phyloP scores from a whole-genome alignment of 2,888 invertebrate species.

The Sphecodes monilicornis region DNA sequence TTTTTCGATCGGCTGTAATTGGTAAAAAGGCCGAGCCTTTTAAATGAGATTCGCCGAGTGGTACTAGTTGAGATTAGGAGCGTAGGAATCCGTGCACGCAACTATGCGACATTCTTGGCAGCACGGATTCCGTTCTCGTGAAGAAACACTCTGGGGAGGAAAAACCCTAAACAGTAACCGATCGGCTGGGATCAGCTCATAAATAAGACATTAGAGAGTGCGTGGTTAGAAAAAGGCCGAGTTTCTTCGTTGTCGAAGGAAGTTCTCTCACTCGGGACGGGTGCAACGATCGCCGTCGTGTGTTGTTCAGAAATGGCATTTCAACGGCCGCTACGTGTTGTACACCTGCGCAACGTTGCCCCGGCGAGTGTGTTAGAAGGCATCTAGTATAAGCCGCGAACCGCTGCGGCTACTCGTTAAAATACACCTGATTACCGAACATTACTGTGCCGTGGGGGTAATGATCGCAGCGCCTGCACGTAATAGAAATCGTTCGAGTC shows the following conservation, averaged over 20 bases:
- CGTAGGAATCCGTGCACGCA: background rate
- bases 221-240: constrained; percentile 7
- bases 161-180: constrained; percentile 13
- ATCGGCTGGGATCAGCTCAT: constrained; percentile 1
- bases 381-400: constrained; percentile 55
- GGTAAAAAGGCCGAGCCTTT: background rate
- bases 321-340: constrained; percentile 38
- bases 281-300: constrained; percentile 62
- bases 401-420: constrained; percentile 67
- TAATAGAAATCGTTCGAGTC: constrained; percentile 66
- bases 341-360: constrained; percentile 45
- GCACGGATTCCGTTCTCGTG: background rate
- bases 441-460: constrained; percentile 66
- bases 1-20: background rate
- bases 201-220: constrained; percentile 24
- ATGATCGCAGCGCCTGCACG: constrained; percentile 64
- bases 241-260: constrained; percentile 32
- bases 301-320: constrained; percentile 65
- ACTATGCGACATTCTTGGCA: constrained; percentile 17
- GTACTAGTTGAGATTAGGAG: background rate
- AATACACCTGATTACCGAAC: constrained; percentile 69
- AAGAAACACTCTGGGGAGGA: constrained; percentile 12
- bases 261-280: constrained; percentile 26
- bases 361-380: constrained; percentile 31
- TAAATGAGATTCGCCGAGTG: background rate